Base-by-base conservation (phyloP, 2,113 vertebrate species). In the Paraplagusia blochii region DNA sequence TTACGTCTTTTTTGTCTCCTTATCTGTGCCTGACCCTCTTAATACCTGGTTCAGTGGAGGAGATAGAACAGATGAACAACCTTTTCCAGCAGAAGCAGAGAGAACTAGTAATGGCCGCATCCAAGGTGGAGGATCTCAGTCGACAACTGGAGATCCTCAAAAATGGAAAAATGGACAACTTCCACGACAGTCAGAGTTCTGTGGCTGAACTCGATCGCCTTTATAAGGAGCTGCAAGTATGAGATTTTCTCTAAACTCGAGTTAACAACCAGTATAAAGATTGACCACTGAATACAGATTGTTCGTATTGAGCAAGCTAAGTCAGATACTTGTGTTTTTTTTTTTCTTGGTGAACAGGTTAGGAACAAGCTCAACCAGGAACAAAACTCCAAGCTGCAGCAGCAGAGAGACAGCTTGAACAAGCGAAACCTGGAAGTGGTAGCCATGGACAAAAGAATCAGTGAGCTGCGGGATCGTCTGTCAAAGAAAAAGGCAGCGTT, bases 401-500 rank as follows among this genome's bases (percentile, higher is more conserved):
- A 95, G 62, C 97, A 98, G 88, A 92, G 95, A 52, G 96, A 99
- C 76, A 94, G 88, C 81, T 88, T 99, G 86, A 98, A 96, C 81
- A 95, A 95, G 80, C 94, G 93, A 70, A 97, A 96, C 83, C 91
- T 93, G 16, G 97, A 99, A 86, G 94, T 98, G 86, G 94, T 90
- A 1, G 83, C 91, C 73, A 97, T 99, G 96, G 97, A 98, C 76
- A 95, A 93, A 88, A 92, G 96, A 22, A 95, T 99, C 77, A 93
- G 69, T 55, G 97, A 99, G 90, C 92, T 99, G 69, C 84, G 95
- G 6, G 97, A 97, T 65, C 90, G 97, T 13, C 90, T 99, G 39
- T 97, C 95, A 94, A 99, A 98, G 91, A 99, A 99, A 85, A 99
- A 98, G 79, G 95, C 92, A 5, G 95, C 96, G 0, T 88, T 98